These are phyloP conservation scores for Drosophila siamana DNA, from an alignment of 2,888 invertebrate species.

Conservation along the genomic window DNA sequence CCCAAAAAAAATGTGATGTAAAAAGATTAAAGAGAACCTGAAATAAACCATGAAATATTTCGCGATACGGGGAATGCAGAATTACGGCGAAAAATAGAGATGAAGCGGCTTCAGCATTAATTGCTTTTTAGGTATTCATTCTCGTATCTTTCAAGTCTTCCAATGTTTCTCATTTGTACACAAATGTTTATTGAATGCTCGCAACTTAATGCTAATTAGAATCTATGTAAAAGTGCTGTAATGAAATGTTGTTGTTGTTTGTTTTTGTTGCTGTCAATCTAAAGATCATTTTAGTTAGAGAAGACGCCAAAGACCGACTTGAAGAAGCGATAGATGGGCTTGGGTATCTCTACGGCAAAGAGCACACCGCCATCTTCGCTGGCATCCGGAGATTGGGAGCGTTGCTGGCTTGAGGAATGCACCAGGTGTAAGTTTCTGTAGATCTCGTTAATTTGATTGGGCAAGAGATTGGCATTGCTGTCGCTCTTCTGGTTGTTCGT, in stretches of 20 bases:
- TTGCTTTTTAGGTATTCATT: not conserved
- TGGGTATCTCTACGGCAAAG: slow-evolving; percentile 69
- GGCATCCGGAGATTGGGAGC: slow-evolving; percentile 38
- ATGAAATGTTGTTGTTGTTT: not conserved
- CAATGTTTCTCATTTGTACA: not conserved
- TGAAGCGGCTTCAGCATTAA: not conserved
- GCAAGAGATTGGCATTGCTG: not conserved
- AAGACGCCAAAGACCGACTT: slow-evolving; percentile 67
- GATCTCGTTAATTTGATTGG: slow-evolving; percentile 38
- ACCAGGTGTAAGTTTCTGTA: slow-evolving; percentile 40
- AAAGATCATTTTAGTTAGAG: slow-evolving; percentile 45
- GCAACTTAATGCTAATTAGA: slow-evolving; percentile 29
- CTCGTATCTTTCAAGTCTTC: too few relatives aligned
- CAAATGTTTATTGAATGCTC: slow-evolving; percentile 36
- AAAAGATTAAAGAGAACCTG: not conserved
- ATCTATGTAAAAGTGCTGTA: slow-evolving; percentile 11
- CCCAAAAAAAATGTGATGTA: not conserved
- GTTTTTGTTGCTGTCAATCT: not conserved
- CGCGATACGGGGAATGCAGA: too few relatives aligned
- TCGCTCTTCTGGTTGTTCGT: slow-evolving; percentile 2
- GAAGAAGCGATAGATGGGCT: slow-evolving; percentile 70
- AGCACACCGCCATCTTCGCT: slow-evolving; percentile 58
- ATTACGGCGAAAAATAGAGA: not conserved
- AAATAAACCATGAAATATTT: not conserved
- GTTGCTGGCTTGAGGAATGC: slow-evolving; percentile 44